Base-by-base conservation (phyloP, 2,797 vertebrate genomes). In the Synaphobranchus kaupii region DNA sequence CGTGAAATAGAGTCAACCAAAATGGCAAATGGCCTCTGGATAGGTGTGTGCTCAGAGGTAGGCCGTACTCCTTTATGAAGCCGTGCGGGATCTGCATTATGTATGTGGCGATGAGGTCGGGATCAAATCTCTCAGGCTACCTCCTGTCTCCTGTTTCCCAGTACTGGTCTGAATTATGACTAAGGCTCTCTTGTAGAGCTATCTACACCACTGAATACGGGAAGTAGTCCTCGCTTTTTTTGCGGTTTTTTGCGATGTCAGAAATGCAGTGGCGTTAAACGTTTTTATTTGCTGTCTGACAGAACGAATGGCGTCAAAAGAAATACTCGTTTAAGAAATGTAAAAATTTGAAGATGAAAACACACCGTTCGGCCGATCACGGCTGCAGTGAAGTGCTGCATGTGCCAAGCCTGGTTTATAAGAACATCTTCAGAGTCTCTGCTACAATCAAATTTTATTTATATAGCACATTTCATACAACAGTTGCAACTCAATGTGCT, bases 1-100 rank as follows among this genome's bases (percentile, higher is more conserved):
- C 52, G 54, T 50, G 56, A 86, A 86, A 73, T 58, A 39, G 63
- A 86, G 85, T 86, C 66, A 84, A 68, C 88, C 47, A 31, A 78
- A 39, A 73, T 15, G 66, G 76, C 80, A 83, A 81, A 63, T 39
- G 84, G 80, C 9, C 39, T 83, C 39, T 52, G 50, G 28, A 44
- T 58, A 63, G 60, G 80, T 76, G 78, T 86, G 78, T 66, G 56
- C 54, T n/a, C 52, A 47, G 34, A 82, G 60, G 25, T n/a, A 86
- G 39, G n/a, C 22, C 47, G 28, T 12, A 50, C 56, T 83, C 68
- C 80, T 63, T 71, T 25, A 76, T 47, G 25, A 80, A 88, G 85
- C 28, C 76, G 10, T 20, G 56, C 31, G 34, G 66, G 81, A 68
- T 22, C 83, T 80, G 56, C 84, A 34, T 78, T 84, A 85, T 81